Conservation (phyloP, 1,140 invertebrate genomes). For the Drosophila micromelanica region DNA sequence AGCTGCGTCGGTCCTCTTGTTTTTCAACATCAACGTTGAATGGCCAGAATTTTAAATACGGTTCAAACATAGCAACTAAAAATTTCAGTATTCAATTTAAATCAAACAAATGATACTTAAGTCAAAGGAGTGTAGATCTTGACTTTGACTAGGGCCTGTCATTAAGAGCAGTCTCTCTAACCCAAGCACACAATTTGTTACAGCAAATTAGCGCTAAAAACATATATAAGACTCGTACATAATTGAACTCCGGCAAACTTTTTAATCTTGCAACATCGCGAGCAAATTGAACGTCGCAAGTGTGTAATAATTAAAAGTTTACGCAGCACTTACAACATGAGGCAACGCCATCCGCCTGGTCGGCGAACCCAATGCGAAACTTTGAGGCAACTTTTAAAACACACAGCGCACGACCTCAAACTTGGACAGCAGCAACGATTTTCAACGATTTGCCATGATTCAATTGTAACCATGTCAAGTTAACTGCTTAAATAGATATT, state of each 20-base stretch:
- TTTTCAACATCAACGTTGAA: slow-evolving; percentile 6
- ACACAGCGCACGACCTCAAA: slow-evolving; percentile 44
- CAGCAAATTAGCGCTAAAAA: slow-evolving; percentile 39
- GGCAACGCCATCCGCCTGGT: not conserved
- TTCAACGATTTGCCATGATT: slow-evolving; percentile 18
- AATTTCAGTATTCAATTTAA: slow-evolving; percentile 6
- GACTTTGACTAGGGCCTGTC: no score
- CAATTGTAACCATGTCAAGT: slow-evolving; percentile 53
- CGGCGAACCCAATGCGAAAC: slow-evolving; percentile 35
- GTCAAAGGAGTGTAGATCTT: not conserved
- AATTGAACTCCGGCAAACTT: slow-evolving; percentile 72
- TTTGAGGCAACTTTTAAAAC: slow-evolving; percentile 70
- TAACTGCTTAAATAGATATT: slow-evolving; percentile 23
- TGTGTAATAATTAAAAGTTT: slow-evolving; percentile 79
- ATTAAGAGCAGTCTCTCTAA: not conserved
- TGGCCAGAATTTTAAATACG: slow-evolving; percentile 18
- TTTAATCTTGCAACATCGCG: slow-evolving; percentile 74
- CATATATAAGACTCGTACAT: slow-evolving; percentile 27
- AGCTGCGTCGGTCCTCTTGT: slow-evolving; percentile 15
- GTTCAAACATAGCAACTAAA: slow-evolving; percentile 52
- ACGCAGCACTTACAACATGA: slow-evolving; percentile 30
- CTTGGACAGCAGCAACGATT: slow-evolving; percentile 42
- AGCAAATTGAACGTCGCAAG: slow-evolving; percentile 72
- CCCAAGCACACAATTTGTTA: slow-evolving; percentile 34
- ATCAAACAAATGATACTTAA: not conserved